These are phyloP conservation scores for Bovichtus diacanthus DNA, from an alignment of 2,797 vertebrate species.

Conservation along the genomic window DNA sequence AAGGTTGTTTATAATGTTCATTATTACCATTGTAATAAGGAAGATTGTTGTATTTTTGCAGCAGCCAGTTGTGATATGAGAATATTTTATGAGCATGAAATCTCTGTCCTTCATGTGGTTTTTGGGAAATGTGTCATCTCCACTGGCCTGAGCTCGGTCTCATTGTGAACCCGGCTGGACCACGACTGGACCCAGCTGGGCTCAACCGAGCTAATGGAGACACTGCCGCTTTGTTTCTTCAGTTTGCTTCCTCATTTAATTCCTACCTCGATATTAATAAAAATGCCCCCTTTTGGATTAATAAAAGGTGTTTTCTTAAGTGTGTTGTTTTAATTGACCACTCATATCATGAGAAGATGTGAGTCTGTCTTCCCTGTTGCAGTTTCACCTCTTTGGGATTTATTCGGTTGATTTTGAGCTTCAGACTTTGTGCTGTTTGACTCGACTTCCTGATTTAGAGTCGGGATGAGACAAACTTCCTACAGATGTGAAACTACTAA, in stretches of 20 bases:
- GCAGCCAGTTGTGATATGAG: constrained; percentile 46
- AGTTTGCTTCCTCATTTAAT: constrained; percentile 63
- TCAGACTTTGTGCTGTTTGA: neutral
- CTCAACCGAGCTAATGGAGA: constrained; percentile 15
- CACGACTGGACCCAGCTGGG: constrained; percentile 16
- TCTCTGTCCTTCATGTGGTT: constrained; percentile 28
- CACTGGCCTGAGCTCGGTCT: neutral
- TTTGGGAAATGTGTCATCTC: constrained; percentile 32
- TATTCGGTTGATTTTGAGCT: neutral
- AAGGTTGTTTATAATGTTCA: constrained; percentile 43
- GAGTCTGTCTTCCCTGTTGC: neutral
- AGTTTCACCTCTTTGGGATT: neutral
- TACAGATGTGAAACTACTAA: neutral
- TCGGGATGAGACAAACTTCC: neutral
- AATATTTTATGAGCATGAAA: constrained; percentile 31
- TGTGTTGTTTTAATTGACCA: constrained; percentile 13
- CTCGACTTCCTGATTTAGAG: neutral
- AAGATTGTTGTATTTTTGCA: constrained; percentile 68
- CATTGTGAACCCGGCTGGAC: constrained; percentile 4
- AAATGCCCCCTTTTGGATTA: constrained; percentile 57
- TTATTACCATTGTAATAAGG: constrained; percentile 61
- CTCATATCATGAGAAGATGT: neutral
- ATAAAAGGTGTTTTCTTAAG: constrained; percentile 71
- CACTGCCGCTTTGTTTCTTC: constrained; percentile 67
- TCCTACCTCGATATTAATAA: constrained; percentile 59